Evolutionary conservation across 1,140 invertebrate species (phyloP).

Genomic region (Trinorchestia longiramus): DNA sequence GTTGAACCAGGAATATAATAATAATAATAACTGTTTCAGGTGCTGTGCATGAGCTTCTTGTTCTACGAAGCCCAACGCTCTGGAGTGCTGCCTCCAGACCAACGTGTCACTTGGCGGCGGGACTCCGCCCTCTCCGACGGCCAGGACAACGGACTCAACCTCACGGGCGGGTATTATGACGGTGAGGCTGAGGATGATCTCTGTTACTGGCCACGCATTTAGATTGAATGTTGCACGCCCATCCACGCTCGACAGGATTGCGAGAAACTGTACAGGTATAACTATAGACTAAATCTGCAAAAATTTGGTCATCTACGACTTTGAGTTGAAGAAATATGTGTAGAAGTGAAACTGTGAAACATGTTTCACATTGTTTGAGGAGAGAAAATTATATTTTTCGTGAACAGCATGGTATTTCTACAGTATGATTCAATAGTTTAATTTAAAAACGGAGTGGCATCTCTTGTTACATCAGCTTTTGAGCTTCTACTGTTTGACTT

Average conservation of each 20-base stretch:
- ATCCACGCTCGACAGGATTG: neutral
- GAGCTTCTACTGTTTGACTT: too few species aligned
- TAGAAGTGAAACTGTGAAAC: neutral
- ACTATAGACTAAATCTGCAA: neutral
- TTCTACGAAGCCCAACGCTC: constrained; percentile 72
- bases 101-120: constrained; percentile 69
- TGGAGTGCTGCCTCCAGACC: constrained; percentile 69
- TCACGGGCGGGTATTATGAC: constrained; percentile 72
- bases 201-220: neutral
- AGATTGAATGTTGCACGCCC: neutral
- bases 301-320: neutral
- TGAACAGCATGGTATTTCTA: too few species aligned
- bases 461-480: too few species aligned
- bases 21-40: constrained; percentile 58
- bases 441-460: too few species aligned
- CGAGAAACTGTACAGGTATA: neutral
- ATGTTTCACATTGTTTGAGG: neutral
- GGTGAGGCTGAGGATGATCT: neutral
- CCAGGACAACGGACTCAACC: constrained; percentile 68
- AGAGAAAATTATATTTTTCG: too few species aligned
- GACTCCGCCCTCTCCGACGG: constrained; percentile 70
- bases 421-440: too few species aligned
- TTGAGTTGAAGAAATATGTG: neutral
- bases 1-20: too few species aligned
- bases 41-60: constrained; percentile 69